Evolutionary conservation across 1,140 invertebrate species (phyloP).

Genomic region (Myzus persicae): DNA sequence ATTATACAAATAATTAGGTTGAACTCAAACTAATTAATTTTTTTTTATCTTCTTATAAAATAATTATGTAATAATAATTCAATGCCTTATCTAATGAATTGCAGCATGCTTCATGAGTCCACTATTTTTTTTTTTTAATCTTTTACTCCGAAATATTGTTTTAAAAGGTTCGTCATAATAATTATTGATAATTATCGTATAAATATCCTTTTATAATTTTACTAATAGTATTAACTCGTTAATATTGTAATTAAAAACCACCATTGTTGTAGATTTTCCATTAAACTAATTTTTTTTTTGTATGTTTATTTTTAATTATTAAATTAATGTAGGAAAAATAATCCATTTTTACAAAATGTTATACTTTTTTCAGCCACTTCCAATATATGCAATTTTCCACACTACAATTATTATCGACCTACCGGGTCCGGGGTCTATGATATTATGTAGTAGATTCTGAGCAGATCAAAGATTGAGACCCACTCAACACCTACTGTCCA

Average conservation of each 20-base stretch:
- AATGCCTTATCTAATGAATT: not conserved
- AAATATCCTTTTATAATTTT: conserved; percentile 20
- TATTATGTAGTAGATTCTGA: too few relatives aligned
- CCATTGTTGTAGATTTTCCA: not conserved
- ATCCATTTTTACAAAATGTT: not conserved
- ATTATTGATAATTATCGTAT: not conserved
- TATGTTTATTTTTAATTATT: conserved; percentile 31
- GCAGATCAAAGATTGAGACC: too few relatives aligned
- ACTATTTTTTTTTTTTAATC: not conserved
- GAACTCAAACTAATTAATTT: not conserved
- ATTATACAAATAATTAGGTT: not conserved
- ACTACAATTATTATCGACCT: too few relatives aligned
- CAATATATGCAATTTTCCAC: not conserved
- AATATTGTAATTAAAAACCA: not conserved
- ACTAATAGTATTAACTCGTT: not conserved
- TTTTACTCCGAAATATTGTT: not conserved
- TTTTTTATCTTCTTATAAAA: not conserved
- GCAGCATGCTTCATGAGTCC: not conserved
- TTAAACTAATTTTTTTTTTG: conserved; percentile 22
- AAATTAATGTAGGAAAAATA: not conserved
- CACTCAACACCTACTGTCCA: too few relatives aligned
- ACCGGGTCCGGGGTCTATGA: too few relatives aligned
- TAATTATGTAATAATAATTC: not conserved
- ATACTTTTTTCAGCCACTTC: not conserved
- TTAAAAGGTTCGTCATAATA: not conserved